Conservation (phyloP, 2,797 vertebrate genomes). For the Danio kyathit region DNA sequence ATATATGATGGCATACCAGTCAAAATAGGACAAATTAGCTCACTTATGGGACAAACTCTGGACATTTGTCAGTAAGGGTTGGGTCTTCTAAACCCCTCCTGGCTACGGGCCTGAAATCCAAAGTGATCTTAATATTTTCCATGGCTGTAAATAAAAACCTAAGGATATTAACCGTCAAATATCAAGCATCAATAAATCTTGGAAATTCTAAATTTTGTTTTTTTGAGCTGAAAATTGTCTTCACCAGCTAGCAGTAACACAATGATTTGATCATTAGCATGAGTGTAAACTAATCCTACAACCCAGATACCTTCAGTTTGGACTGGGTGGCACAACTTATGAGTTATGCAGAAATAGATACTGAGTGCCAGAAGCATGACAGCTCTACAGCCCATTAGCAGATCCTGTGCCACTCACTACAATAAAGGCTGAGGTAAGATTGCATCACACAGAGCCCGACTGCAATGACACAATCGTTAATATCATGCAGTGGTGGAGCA, state of each 20-base stretch:
- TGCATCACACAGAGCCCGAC: slow-evolving; percentile 14
- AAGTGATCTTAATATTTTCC: too few relatives aligned
- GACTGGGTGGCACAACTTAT: slow-evolving; percentile 3
- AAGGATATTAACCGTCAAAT: too few relatives aligned
- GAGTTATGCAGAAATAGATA: not conserved
- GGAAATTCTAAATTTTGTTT: too few relatives aligned
- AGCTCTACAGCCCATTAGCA: slow-evolving; percentile 3
- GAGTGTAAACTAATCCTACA: not conserved
- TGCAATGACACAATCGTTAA: slow-evolving; percentile 19
- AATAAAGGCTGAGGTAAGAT: slow-evolving; percentile 1
- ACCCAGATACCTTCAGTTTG: not conserved
- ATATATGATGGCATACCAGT: too few relatives aligned
- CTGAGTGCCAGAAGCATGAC: slow-evolving; percentile 1
- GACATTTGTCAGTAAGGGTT: too few relatives aligned
- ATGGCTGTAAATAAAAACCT: too few relatives aligned
- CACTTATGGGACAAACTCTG: too few relatives aligned
- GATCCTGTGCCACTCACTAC: not conserved
- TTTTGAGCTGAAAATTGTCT: not conserved
- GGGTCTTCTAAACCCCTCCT: too few relatives aligned
- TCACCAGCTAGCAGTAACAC: not conserved
- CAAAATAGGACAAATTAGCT: too few relatives aligned
- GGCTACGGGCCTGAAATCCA: too few relatives aligned
- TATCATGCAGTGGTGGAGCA: not conserved
- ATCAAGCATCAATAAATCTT: too few relatives aligned
- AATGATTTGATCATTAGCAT: not conserved